Percentiles rank a stretch among this genome's conserved stretches.
Conservation (phyloP, 2,797 vertebrate genomes). For the Gymnocypris eckloni region DNA sequence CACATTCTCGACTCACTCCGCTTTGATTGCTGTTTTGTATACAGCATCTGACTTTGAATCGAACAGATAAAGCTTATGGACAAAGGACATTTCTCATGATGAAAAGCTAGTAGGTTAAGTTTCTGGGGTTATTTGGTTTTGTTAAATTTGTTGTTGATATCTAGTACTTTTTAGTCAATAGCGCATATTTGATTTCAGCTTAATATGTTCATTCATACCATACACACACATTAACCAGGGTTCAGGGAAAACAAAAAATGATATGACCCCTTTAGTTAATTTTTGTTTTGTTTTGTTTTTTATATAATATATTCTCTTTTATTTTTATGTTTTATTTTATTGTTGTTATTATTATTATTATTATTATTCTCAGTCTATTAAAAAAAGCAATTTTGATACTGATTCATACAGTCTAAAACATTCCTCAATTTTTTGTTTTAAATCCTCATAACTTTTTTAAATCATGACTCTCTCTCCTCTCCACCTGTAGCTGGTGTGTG, state of each 20-base stretch:
- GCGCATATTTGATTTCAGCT: neutral
- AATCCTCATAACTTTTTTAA: neutral
- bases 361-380: no score
- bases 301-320: no score
- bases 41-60: conserved; percentile 37
- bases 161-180: neutral
- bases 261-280: neutral
- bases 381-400: no score
- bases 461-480: no score
- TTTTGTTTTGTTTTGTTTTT: neutral
- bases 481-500: no score
- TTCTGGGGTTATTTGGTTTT: neutral
- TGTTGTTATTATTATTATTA: no score
- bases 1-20: conserved; percentile 45
- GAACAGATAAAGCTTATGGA: conserved; percentile 15
- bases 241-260: neutral
- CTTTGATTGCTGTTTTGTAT: conserved; percentile 42
- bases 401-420: neutral
- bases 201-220: neutral
- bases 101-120: neutral
- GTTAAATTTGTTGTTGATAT: neutral
- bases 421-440: neutral
- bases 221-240: neutral
- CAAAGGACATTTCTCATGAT: neutral
- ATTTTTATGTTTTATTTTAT: no score